phyloP scores from a whole-genome alignment of 2,888 invertebrate species.

The Pimpla rufipes region DNA sequence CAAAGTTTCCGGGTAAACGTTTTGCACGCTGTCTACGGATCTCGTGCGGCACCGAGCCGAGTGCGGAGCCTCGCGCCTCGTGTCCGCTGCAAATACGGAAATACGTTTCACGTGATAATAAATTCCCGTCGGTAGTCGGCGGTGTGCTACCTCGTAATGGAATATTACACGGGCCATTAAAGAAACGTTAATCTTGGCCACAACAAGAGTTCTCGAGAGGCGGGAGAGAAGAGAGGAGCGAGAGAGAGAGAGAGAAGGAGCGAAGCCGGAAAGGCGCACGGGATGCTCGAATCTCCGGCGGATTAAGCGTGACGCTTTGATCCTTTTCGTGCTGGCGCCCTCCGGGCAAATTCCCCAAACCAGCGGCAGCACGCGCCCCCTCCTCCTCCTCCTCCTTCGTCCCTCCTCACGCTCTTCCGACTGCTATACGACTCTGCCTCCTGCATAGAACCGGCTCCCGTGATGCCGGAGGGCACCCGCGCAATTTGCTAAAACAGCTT shows the following conservation, averaged over 20 bases:
- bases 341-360: constrained; percentile 66
- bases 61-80: constrained; percentile 33
- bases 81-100: constrained; percentile 37
- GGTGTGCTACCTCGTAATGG: constrained; percentile 80
- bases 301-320: constrained; percentile 82
- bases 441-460: constrained; percentile 4
- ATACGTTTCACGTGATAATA: constrained; percentile 72
- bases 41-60: constrained; percentile 4
- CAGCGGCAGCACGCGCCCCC: constrained; percentile 26
- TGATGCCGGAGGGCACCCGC: constrained; percentile 69
- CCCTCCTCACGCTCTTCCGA: neutral
- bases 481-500: constrained; percentile 82
- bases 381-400: constrained; percentile 15
- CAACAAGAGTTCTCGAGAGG: constrained; percentile 82
- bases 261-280: constrained; percentile 71
- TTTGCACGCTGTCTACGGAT: neutral
- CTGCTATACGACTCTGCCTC: constrained; percentile 34
- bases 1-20: neutral
- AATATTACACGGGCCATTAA: constrained; percentile 85
- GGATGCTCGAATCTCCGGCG: constrained; percentile 73
- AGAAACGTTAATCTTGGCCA: constrained; percentile 84
- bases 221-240: constrained; percentile 62
- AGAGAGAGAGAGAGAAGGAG: neutral
- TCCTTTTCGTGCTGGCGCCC: constrained; percentile 77
- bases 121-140: constrained; percentile 69